phyloP scores from a whole-genome alignment of 2,797 vertebrate species.

The Neoniphon sammara region DNA sequence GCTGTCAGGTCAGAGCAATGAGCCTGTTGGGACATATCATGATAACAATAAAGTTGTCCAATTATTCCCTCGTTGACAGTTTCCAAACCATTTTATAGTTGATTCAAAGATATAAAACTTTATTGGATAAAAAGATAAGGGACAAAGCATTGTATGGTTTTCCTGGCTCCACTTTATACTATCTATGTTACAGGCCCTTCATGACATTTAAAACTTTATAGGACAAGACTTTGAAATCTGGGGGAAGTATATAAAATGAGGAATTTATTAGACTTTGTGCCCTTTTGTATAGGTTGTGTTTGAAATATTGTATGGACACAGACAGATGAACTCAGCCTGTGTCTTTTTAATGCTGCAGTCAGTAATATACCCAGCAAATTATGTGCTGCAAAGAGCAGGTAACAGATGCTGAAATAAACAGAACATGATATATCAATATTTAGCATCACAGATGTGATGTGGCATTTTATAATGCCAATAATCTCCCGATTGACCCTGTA shows the following conservation, averaged over 20 bases:
- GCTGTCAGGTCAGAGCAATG: constrained; percentile 90
- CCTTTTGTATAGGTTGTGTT: constrained; percentile 88
- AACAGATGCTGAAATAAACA: constrained; percentile 76
- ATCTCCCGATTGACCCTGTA: constrained; percentile 67
- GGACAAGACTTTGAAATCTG: constrained; percentile 97
- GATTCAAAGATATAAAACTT: constrained; percentile 99
- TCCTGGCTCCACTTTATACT: constrained; percentile 90
- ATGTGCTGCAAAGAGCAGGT: constrained; percentile 72
- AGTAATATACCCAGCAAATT: constrained; percentile 54
- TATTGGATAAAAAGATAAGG: constrained; percentile 95
- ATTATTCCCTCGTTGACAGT: constrained; percentile 96
- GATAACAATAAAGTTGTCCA: constrained; percentile 94
- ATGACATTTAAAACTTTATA: constrained; percentile 99
- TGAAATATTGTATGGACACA: constrained; percentile 83
- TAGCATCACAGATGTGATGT: constrained; percentile 76
- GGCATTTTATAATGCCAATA: constrained; percentile 79
- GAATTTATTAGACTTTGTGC: constrained; percentile 93
- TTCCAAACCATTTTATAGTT: constrained; percentile 96
- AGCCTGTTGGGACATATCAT: constrained; percentile 93
- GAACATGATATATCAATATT: constrained; percentile 79
- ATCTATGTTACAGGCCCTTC: constrained; percentile 93
- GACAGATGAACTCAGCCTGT: constrained; percentile 77
- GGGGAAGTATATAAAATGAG: constrained; percentile 96
- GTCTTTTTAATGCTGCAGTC: constrained; percentile 60
- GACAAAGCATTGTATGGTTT: constrained; percentile 89